Evolutionary conservation across 2,113 vertebrate species (phyloP).

Genomic region (Phodopus roborovskii): DNA sequence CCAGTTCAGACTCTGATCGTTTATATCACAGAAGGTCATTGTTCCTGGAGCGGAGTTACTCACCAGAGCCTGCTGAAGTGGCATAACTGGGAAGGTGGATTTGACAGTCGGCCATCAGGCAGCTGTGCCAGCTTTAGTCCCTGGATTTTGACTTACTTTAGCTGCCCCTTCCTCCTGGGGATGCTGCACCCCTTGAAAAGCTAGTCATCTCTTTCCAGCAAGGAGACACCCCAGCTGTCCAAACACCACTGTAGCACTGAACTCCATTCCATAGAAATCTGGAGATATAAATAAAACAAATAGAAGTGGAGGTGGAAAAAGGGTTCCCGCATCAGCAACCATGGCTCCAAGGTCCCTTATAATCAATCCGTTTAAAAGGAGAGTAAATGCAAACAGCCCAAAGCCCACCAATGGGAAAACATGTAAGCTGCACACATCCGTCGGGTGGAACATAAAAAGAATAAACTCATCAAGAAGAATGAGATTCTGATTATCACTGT

Average conservation of each 20-base stretch:
- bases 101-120: neutral
- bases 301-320: neutral
- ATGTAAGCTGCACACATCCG: neutral
- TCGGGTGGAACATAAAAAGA: neutral
- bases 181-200: neutral
- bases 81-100: constrained; percentile 57
- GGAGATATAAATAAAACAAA: neutral
- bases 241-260: neutral
- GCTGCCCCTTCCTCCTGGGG: neutral
- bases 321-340: neutral
- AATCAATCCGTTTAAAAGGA: neutral
- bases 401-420: neutral
- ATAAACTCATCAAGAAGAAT: neutral
- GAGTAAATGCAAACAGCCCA: neutral
- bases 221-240: neutral
- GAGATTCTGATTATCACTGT: neutral
- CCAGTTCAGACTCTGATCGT: neutral
- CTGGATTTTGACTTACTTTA: constrained; percentile 40
- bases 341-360: neutral
- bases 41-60: constrained; percentile 66
- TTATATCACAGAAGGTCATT: constrained; percentile 60
- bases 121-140: neutral
- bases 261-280: neutral
- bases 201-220: neutral
- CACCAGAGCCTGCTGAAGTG: neutral